Conservation (phyloP, 2,888 invertebrate species). For the Amblyjoppa proteus region DNA sequence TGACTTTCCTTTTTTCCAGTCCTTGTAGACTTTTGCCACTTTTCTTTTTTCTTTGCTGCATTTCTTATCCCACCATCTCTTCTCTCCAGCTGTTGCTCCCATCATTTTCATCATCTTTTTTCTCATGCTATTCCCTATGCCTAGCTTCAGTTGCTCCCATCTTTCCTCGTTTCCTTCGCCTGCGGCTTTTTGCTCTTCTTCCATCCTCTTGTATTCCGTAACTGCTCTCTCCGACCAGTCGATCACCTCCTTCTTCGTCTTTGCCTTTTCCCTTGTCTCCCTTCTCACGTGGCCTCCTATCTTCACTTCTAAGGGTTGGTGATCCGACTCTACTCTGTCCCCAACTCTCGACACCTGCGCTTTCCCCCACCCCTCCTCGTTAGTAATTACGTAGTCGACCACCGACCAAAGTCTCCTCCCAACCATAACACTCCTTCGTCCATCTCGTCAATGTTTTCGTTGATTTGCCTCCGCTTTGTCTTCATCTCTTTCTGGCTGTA, state of each 20-base stretch:
- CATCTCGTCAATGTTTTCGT: background rate
- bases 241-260: background rate
- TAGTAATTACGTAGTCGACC: background rate
- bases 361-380: background rate
- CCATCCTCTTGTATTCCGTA: background rate
- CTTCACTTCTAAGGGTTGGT: conserved; percentile 10
- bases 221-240: background rate
- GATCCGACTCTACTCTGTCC: background rate
- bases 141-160: background rate
- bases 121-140: background rate
- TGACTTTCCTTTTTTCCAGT: conserved; percentile 1
- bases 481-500: conserved; percentile 5
- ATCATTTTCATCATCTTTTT: background rate
- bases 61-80: conserved; percentile 44
- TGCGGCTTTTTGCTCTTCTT: background rate
- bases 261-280: background rate
- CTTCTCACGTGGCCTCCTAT: background rate
- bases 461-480: background rate
- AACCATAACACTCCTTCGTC: background rate
- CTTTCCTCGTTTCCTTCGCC: background rate
- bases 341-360: background rate
- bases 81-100: conserved; percentile 11
- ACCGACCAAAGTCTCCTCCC: background rate
- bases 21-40: conserved; percentile 11
- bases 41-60: conserved; percentile 17